Evolutionary conservation across 2,797 vertebrate genomes (phyloP).

Genomic region (Muscicapa striata): DNA sequence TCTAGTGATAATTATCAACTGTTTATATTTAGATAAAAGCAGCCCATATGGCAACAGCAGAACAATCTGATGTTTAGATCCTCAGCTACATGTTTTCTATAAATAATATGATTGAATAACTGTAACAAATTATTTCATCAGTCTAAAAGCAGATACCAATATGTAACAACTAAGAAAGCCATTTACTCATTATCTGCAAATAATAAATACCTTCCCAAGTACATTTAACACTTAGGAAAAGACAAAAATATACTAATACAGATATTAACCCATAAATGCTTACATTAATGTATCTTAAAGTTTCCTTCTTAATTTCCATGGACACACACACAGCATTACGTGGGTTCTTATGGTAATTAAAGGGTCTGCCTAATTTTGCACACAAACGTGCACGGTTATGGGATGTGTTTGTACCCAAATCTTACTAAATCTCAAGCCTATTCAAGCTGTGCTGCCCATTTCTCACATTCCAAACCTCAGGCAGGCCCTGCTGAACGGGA

Average conservation of each 20-base stretch:
- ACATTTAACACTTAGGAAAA: conserved; percentile 48
- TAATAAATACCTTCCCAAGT: conserved; percentile 21
- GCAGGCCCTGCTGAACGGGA: background rate
- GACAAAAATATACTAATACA: conserved; percentile 7
- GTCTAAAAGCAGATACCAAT: conserved; percentile 50
- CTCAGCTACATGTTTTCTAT: conserved; percentile 58
- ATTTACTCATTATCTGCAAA: conserved; percentile 56
- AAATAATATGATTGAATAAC: conserved; percentile 66
- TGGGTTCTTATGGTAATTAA: background rate
- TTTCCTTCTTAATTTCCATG: background rate
- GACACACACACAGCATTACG: background rate
- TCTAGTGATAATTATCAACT: conserved; percentile 52
- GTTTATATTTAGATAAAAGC: conserved; percentile 60
- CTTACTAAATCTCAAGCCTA: background rate
- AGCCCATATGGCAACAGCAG: conserved; percentile 58
- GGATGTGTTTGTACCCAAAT: background rate
- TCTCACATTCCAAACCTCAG: background rate
- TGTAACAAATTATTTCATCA: conserved; percentile 65
- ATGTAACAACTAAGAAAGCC: conserved; percentile 32
- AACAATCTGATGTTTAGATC: conserved; percentile 55
- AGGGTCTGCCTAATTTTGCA: background rate
- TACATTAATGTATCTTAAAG: background rate
- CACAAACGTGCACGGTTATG: background rate
- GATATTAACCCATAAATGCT: background rate
- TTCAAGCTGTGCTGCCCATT: background rate